These are phyloP conservation scores for Sciurus carolinensis DNA, from an alignment of 2,797 vertebrate species.

Conservation along the genomic window DNA sequence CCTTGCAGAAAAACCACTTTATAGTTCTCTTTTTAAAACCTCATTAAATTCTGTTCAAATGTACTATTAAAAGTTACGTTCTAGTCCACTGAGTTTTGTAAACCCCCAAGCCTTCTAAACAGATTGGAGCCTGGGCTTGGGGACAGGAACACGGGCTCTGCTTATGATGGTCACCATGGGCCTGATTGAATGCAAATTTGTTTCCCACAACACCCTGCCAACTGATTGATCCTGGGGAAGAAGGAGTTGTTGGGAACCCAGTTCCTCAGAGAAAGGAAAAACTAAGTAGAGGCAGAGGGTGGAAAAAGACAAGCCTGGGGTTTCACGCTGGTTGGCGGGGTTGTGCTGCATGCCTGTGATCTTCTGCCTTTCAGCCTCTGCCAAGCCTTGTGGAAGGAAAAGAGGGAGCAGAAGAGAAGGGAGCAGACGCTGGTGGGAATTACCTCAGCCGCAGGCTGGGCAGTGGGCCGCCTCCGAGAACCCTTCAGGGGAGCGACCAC, in stretches of 20 bases:
- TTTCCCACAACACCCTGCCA: slow-evolving; percentile 81
- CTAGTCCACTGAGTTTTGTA: slow-evolving; percentile 83
- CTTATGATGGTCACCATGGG: slow-evolving; percentile 71
- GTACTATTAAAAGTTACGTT: slow-evolving; percentile 83
- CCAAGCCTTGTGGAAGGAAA: slow-evolving; percentile 85
- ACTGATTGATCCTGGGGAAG: slow-evolving; percentile 82
- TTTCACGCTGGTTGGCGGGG: slow-evolving; percentile 83
- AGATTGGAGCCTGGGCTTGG: slow-evolving; percentile 74
- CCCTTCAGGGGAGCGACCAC: slow-evolving; percentile 59
- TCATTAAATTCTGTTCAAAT: slow-evolving; percentile 82
- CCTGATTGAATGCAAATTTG: slow-evolving; percentile 83
- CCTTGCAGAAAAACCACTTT: slow-evolving; percentile 81
- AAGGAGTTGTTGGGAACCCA: slow-evolving; percentile 74
- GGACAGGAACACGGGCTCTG: slow-evolving; percentile 61
- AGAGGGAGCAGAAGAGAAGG: slow-evolving; percentile 71
- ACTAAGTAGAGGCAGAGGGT: slow-evolving; percentile 84
- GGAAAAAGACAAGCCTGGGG: slow-evolving; percentile 85
- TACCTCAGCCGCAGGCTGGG: slow-evolving; percentile 78
- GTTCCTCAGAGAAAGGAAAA: slow-evolving; percentile 85
- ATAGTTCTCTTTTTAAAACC: slow-evolving; percentile 81
- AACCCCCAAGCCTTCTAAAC: slow-evolving; percentile 80
- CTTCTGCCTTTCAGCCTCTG: slow-evolving; percentile 84
- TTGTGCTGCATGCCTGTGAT: slow-evolving; percentile 81
- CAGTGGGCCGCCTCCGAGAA: slow-evolving; percentile 11
- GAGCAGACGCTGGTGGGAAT: slow-evolving; percentile 73